A percentile compares a stretch with the other conserved stretches of the same genome.
These are phyloP conservation scores for Eptatretus atami DNA, from an alignment of 2,797 vertebrate genomes.

Conservation along the genomic window DNA sequence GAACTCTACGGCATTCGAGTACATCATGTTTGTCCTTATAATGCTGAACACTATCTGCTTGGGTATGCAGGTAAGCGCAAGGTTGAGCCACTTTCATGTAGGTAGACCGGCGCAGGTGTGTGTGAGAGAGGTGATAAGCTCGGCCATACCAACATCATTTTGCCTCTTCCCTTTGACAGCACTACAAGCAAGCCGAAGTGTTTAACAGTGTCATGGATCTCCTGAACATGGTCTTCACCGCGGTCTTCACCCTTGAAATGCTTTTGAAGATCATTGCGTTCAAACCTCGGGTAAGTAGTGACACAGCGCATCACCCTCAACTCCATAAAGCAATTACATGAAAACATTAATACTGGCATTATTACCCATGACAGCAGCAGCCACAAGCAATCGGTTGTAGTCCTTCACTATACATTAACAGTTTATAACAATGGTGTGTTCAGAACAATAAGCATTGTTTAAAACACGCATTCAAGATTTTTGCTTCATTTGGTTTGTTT, in stretches of 20 bases:
- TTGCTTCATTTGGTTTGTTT: too few relatives aligned
- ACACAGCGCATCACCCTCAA: background rate
- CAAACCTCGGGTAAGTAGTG: background rate
- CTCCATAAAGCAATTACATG: too few relatives aligned
- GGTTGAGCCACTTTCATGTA: background rate
- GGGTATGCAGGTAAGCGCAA: slow-evolving; percentile 62
- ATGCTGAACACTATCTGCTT: slow-evolving; percentile 97
- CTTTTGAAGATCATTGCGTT: slow-evolving; percentile 4
- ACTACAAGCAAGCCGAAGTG: background rate
- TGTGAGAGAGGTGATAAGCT: background rate
- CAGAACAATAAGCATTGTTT: too few relatives aligned
- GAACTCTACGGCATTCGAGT: slow-evolving; percentile 93
- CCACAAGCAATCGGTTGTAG: too few relatives aligned
- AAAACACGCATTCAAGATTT: too few relatives aligned
- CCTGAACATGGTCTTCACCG: background rate
- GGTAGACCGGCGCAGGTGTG: too few relatives aligned
- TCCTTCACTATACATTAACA: too few relatives aligned
- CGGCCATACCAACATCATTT: background rate
- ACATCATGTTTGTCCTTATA: slow-evolving; percentile 99
- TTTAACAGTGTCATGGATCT: background rate
- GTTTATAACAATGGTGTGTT: too few relatives aligned
- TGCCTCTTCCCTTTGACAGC: background rate
- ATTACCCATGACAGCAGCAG: too few relatives aligned
- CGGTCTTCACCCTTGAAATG: slow-evolving; percentile 1
- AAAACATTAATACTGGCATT: too few relatives aligned